Base-by-base conservation (phyloP, 2,888 invertebrate species). In the Bursaphelenchus okinawaensis region DNA sequence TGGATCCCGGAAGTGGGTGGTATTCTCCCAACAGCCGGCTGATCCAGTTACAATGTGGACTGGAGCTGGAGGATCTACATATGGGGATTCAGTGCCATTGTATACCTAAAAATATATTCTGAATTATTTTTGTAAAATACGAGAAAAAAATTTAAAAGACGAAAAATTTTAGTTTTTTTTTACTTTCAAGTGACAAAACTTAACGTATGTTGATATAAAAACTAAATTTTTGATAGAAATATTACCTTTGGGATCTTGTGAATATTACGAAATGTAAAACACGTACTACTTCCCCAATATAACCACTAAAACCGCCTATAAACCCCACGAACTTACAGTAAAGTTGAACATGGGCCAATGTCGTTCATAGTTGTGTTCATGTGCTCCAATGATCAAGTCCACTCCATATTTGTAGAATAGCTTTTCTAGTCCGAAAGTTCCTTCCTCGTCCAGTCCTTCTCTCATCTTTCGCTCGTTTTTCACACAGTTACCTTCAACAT, bases 291-390 rank as follows among this genome's bases (percentile, higher is more conserved):
- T n/a, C n/a, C n/a, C n/a, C n/a, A n/a, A n/a, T n/a, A n/a, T n/a
- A n/a, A n/a, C n/a, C n/a, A n/a, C n/a, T n/a, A n/a, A n/a, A n/a
- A n/a, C n/a, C n/a, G n/a, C n/a, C n/a, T n/a, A n/a, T n/a, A n/a
- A n/a, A n/a, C n/a, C n/a, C n/a, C n/a, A n/a, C n/a, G 2, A 4
- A 4, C 40, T 40, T 40, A 40, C 40, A 40, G 40, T 40, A 76
- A 89, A 88, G 84, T 96, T 88, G 84, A 91, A 96, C 67, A 95
- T 87, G 1, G 96, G 96, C 90, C 91, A 95, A 63, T 92, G 86
- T 62, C 96, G 87, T 85, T 65, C 95, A 84, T 96, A 96, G 40
- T 91, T 91, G 85, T 96, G 96, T 84, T 98, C 95, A 83, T 98
- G 96, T 0, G 94, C 96, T 92, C 93, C 94, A 56, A 96, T 86